phyloP scores from a whole-genome alignment of 2,888 invertebrate species.

The Lamellibrachia satsuma region DNA sequence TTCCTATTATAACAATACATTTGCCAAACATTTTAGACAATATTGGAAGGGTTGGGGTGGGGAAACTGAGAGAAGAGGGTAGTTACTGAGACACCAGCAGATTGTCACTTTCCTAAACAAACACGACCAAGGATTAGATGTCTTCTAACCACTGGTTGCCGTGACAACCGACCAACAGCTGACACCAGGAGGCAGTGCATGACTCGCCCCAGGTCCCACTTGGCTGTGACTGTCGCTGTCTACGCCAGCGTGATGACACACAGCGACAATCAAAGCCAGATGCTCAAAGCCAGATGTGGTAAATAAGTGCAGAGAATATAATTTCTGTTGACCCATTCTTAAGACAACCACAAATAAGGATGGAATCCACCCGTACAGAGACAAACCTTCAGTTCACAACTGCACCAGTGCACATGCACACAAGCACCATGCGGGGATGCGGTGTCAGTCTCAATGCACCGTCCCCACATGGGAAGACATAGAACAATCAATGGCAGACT shows the following conservation, averaged over 20 bases:
- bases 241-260: not conserved
- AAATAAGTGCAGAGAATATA: not conserved
- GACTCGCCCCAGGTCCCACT: not conserved
- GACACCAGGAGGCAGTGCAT: constrained; percentile 6
- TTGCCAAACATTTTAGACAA: not conserved
- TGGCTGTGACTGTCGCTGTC: not conserved
- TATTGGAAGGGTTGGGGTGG: not conserved
- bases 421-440: not conserved
- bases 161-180: not conserved
- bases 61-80: not conserved
- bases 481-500: not conserved
- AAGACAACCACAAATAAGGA: not conserved
- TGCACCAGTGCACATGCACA: not conserved
- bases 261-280: constrained; percentile 2
- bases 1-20: not conserved
- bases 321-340: not conserved
- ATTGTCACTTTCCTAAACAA: not conserved
- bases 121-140: not conserved
- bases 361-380: not conserved
- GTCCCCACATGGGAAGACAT: not conserved
- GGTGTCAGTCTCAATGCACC: not conserved
- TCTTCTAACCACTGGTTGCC: not conserved
- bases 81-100: not conserved
- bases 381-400: not conserved
- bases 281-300: not conserved